Percentiles rank a stretch among this genome's conserved stretches.
Evolutionary conservation across 2,797 vertebrate genomes (phyloP).

Genomic region (Rhynchonycteris naso): DNA sequence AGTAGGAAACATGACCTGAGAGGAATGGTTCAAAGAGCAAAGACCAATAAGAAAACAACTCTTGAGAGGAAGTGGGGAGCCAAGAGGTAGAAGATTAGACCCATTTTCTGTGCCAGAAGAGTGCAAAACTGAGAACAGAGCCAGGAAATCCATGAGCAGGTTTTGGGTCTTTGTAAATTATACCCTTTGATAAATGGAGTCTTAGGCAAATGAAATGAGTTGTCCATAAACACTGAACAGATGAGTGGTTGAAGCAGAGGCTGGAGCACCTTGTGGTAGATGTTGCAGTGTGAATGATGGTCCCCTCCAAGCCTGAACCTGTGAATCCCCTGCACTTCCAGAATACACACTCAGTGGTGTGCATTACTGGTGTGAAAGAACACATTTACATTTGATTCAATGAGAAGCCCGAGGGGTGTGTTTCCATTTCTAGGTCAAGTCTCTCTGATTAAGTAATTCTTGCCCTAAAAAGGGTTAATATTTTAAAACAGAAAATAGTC

Average conservation of each 20-base stretch:
- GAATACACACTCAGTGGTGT: neutral
- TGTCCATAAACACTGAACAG: neutral
- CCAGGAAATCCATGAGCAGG: neutral
- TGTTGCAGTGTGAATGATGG: neutral
- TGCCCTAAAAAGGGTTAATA: constrained; percentile 7
- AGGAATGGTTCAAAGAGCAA: neutral
- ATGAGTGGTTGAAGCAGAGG: neutral
- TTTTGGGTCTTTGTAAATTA: neutral
- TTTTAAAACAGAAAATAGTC: neutral
- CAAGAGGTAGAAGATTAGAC: neutral
- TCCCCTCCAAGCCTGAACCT: neutral
- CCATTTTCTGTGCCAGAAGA: neutral
- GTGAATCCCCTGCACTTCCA: neutral
- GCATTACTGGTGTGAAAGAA: neutral
- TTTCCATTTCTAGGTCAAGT: neutral
- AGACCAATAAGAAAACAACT: constrained; percentile 1
- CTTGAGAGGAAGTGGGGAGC: neutral
- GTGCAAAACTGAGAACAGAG: neutral
- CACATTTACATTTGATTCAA: neutral
- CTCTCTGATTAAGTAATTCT: constrained; percentile 16
- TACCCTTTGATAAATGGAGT: neutral
- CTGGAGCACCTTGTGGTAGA: neutral
- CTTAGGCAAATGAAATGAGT: neutral
- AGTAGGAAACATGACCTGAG: neutral
- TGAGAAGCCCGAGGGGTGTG: neutral